phyloP scores from a whole-genome alignment of 2,888 invertebrate species.

The Diarsia brunnea region DNA sequence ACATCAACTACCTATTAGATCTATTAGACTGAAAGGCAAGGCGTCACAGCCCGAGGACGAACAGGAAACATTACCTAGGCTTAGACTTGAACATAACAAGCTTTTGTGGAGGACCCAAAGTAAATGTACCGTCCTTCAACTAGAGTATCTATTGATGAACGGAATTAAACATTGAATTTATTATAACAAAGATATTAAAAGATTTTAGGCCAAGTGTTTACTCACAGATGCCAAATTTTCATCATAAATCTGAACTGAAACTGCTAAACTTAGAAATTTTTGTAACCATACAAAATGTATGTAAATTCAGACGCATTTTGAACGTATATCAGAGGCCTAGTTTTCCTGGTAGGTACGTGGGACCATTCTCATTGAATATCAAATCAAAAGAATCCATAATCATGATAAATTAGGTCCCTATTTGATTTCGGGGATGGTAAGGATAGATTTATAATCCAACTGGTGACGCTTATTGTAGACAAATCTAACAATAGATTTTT shows the following conservation, averaged over 20 bases:
- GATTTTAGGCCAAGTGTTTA: slow-evolving; percentile 74
- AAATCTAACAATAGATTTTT: slow-evolving; percentile 86
- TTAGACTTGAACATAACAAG: slow-evolving; percentile 61
- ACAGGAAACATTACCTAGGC: slow-evolving; percentile 69
- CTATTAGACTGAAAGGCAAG: slow-evolving; percentile 76
- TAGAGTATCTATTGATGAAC: slow-evolving; percentile 71
- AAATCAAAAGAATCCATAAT: slow-evolving; percentile 85
- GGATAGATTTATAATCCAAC: slow-evolving; percentile 82
- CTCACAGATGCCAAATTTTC: slow-evolving; percentile 75
- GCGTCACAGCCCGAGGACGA: slow-evolving; percentile 65
- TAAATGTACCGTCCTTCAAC: slow-evolving; percentile 85
- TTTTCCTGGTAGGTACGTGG: slow-evolving; percentile 85
- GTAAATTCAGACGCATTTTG: slow-evolving; percentile 54
- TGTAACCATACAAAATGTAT: slow-evolving; percentile 56
- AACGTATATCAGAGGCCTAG: slow-evolving; percentile 80
- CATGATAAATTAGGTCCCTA: slow-evolving; percentile 83
- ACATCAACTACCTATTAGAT: slow-evolving; percentile 66
- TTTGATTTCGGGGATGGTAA: slow-evolving; percentile 83
- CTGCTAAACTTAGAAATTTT: slow-evolving; percentile 58
- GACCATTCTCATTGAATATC: slow-evolving; percentile 89
- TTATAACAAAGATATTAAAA: slow-evolving; percentile 66
- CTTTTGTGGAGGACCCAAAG: slow-evolving; percentile 76
- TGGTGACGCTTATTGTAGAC: slow-evolving; percentile 89
- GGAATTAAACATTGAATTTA: slow-evolving; percentile 70
- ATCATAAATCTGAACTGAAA: slow-evolving; percentile 63